Percentiles rank a stretch among this genome's conserved stretches.
phyloP scores from a whole-genome alignment of 2,888 invertebrate species.

The Cantharis flavilabris region DNA sequence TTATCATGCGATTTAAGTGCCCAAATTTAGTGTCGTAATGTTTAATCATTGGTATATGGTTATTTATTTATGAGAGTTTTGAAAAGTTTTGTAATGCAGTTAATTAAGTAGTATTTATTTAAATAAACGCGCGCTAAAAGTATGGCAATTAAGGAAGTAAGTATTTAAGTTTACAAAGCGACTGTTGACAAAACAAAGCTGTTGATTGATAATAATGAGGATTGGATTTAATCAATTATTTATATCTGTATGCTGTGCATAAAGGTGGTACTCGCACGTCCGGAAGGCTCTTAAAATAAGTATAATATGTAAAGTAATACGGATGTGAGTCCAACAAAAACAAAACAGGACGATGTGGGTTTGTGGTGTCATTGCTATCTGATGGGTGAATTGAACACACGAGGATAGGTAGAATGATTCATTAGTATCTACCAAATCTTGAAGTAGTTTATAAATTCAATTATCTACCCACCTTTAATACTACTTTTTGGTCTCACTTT shows the following conservation, averaged over 20 bases:
- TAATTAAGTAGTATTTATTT: neutral
- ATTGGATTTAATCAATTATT: conserved; percentile 7
- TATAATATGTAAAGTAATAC: conserved; percentile 2
- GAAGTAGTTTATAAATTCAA: neutral
- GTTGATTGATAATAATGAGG: neutral
- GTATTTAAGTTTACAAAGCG: neutral
- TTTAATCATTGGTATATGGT: neutral
- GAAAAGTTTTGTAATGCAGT: neutral
- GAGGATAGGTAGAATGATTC: conserved; percentile 20
- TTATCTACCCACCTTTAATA: conserved; percentile 45
- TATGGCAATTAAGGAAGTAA: neutral
- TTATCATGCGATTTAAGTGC: neutral
- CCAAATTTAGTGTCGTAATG: neutral
- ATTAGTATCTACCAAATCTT: neutral
- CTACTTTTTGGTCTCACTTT: conserved; percentile 48
- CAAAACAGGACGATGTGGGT: conserved; percentile 38
- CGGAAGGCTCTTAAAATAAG: neutral
- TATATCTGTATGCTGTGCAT: neutral
- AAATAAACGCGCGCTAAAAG: neutral
- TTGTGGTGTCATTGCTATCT: conserved; percentile 30
- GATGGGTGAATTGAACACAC: conserved; percentile 6
- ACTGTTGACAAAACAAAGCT: neutral
- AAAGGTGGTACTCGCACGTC: neutral
- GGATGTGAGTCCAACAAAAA: conserved; percentile 28
- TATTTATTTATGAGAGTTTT: neutral